phyloP scores from a whole-genome alignment of 2,888 invertebrate species.

The Limnephilus auricula region DNA sequence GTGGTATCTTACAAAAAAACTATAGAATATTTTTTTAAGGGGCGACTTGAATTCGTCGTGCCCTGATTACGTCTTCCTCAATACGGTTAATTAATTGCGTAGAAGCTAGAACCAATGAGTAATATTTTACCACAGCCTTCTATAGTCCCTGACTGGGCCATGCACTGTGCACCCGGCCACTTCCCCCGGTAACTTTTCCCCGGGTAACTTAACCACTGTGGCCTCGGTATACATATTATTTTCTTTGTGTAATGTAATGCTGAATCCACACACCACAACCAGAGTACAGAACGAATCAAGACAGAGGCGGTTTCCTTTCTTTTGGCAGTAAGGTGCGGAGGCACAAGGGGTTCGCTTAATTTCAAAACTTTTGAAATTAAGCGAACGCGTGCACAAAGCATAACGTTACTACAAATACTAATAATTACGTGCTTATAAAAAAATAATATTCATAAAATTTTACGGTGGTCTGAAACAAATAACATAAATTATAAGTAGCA shows the following conservation, averaged over 20 bases:
- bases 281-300: background rate
- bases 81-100: background rate
- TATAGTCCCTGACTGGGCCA: background rate
- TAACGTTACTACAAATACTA: background rate
- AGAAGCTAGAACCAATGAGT: background rate
- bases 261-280: background rate
- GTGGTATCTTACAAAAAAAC: background rate
- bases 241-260: conserved; percentile 20
- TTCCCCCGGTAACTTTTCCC: background rate
- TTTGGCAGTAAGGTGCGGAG: background rate
- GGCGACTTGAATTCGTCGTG: background rate
- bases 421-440: background rate
- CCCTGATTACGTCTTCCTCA: background rate
- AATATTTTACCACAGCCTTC: background rate
- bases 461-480: background rate
- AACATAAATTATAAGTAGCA: background rate
- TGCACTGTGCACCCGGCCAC: background rate
- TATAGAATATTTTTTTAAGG: background rate
- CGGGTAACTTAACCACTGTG: background rate
- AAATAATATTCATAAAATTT: background rate
- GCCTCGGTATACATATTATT: conserved; percentile 13
- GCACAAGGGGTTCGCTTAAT: background rate
- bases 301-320: background rate
- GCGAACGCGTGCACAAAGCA: background rate
- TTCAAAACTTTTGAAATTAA: background rate